Evolutionary conservation across 2,888 invertebrate species (phyloP), one percentile per base, ranked within the genome.

Genomic region (Diachrysia chrysitis): DNA sequence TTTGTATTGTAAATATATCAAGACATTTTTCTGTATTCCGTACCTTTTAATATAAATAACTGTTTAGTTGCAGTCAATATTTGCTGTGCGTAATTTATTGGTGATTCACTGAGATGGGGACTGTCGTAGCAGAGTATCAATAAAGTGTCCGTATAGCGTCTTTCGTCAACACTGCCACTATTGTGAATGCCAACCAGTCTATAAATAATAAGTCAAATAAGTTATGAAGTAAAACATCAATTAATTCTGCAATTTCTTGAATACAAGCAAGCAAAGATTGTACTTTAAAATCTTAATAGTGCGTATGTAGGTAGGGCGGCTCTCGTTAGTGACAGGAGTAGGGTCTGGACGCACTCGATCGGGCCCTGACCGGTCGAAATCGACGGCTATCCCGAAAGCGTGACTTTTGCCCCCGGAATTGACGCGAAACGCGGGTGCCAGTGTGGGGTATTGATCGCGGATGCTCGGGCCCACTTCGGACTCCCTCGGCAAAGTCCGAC

Each of bases 371-470:
- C 90, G 91, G 89, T 89, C 89, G 84, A 89, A 93, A 92, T 94
- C 92, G 91, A 90, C 92, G 91, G 90, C 90, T 90, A 91, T 91
- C 92, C 92, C 85, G 85, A 88, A 93, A 92, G 89, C 91, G 91
- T 94, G 95, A 95, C 95, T 95, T 94, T 92, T 94, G 92, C 89
- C 91, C 92, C 91, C 90, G 89, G 92, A 93, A 92, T 93, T 92
- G 94, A 93, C 92, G 92, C 89, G 90, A 87, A 86, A 85, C 87
- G 88, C 90, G 90, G 89, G 86, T 87, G 87, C 89, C 86, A 86
- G 91, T 88, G 87, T 83, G 87, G 88, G 90, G 91, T 95, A 95
- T 95, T 93, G 95, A 95, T 95, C 94, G 93, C 89, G 87, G 80
- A 82, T 82, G 85, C 87, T 92, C 92, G 93, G 87, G 85, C 85